Base-by-base conservation (phyloP, 2,888 invertebrate species). In the Entomobrya proxima region DNA sequence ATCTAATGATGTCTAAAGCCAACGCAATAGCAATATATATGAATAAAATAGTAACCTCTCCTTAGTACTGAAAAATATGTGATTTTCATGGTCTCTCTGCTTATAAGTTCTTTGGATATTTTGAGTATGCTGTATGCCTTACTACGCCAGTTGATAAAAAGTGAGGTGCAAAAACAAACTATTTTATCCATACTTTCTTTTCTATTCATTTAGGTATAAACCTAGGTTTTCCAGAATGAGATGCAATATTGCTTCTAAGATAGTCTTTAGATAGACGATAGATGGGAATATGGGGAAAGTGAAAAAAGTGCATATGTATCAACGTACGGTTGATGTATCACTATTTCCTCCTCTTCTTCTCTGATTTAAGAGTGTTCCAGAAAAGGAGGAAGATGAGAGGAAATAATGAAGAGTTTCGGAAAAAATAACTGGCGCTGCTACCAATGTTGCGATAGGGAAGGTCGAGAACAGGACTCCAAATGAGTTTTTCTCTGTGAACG, bases 401-500 rank as follows among this genome's bases (percentile, higher is more conserved):
- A 37, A 78, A 44, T 58, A 72, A 81, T 81, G 80, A 81, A 81
- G 80, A 55, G 64, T 27, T 21, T 72, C 11, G 44, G 58, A 72
- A 81, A 21, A 21, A 55, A 55, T 37, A 76, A 37, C 37, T 24
- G 30, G 21, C 37, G 15, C n/a, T 37, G 58, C 30, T 21, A 32
- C 69, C 6, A 24, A 9, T 30, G 32, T 9, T 47, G 52, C 21
- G 15, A 55, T 35, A 79, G 69, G n/a, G 69, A 79, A 69, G 64
- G 80, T 64, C 27, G 75, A 52, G 75, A 50, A 75, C 35, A 72
- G 82, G 32, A 61, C 58, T 83, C 82, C 55, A 83, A 83, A 83
- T 83, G 82, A 83, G 82, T 83, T 76, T 83, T 83, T 69, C 81
- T 81, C 75, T 37, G 52, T 50, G 82, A 83, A 83, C 82, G 82